Base-by-base conservation (phyloP, 2,888 invertebrate species). In the Macrophya annulata region DNA sequence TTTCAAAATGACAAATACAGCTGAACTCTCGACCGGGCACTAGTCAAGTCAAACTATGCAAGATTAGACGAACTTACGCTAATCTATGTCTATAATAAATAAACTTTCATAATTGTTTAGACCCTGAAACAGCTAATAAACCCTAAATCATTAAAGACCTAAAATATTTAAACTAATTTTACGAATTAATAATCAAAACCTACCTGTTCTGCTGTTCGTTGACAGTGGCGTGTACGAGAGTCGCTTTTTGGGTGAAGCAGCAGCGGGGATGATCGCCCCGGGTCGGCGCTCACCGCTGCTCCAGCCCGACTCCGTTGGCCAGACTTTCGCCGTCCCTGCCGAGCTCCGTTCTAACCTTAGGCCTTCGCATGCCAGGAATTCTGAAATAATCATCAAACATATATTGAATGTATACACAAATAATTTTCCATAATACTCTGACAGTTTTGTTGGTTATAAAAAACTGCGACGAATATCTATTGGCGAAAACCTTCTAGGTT, bases 161-260 rank as follows among this genome's bases (percentile, higher is more conserved):
- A 12, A 17, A 71, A 71, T 15, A 40, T 74, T 74, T 12, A 17
- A 25, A 74, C 12, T 8, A n/a, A n/a, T 43, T 15, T 31, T 0
- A 15, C 15, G 9, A 8, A 74, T 40, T 40, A 3, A 74, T 62
- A 2, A 6, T 8, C 51, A 9, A 15, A 62, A 87, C 88, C 82
- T 65, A 93, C 93, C 93, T 93, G 93, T 93, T 93, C 91, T 92
- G 93, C 89, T 92, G 92, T 93, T 93, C 91, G 91, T 92, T 90
- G 92, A 91, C 93, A 90, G 90, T 90, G 90, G 90, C 90, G 90
- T 92, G 91, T 90, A 89, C 89, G 90, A 93, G 91, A 90, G 90
- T 91, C 89, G 91, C 89, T 92, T 89, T 90, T 89, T 90, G 91
- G 89, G 91, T 91, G 89, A 90, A 91, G 90, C 89, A 90, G 89